Evolutionary conservation across 1,140 invertebrate genomes (phyloP), one percentile per base, ranked within the genome.

Genomic region (Hylyphantes graminicola): DNA sequence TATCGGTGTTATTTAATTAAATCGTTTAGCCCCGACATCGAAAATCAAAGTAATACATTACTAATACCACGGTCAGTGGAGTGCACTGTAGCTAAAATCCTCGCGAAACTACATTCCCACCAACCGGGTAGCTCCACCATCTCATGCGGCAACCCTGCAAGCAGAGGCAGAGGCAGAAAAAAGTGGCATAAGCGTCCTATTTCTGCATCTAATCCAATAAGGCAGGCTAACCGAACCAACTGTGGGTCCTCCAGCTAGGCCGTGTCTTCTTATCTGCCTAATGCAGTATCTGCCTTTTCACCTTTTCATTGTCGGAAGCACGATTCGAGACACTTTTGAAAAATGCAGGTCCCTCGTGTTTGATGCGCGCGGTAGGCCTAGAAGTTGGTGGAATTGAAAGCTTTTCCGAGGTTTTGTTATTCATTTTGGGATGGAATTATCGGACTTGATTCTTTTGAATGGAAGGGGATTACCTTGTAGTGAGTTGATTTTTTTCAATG

Each of bases 191-290:
- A 80, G 77, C 77, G 65, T 80, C 64, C 77, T 51, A 80, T 80
- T 80, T 35, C 65, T 78, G 63, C 77, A 70, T 80, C 77, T 80
- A 80, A 80, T 80, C 77, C 77, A 80, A 80, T 80, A 80, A 80
- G 61, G 65, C 54, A 48, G 53, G 61, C 77, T 67, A 80, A 80
- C 77, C 77, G 59, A 80, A 57, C 77, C 65, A 70, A 70, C 65
- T 70, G 53, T 17, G 35, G 70, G 54, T 70, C 65, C 35, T 65
- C 65, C 19, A 54, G 65, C 59, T 59, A 35, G 59, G 51, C 54
- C 59, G 65, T 78, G 70, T 80, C 65, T 73, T 63, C 68, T 81
- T 81, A 81, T 81, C 79, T 64, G 7, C 79, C 79, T 73, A 81
- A 81, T 81, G 68, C 79, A 81, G 79, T 73, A 73, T 54, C 68